Conservation (phyloP, 1,140 invertebrate species). For the Procambarus virginalis region DNA sequence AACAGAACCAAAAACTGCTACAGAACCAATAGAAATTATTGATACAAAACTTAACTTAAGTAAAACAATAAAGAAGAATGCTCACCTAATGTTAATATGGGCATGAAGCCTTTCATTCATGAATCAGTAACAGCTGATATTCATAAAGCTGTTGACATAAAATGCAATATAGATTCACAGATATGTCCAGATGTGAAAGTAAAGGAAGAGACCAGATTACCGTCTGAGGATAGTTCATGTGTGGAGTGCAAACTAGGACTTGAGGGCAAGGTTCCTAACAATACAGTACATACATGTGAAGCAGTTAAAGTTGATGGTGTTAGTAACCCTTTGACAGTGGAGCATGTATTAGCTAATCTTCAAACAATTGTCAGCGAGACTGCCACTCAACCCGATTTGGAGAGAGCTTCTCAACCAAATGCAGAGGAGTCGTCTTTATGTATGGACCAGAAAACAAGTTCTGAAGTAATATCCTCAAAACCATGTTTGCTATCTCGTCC, state of each 20-base stretch:
- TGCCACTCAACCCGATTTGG: constrained; percentile 41
- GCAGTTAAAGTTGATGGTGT: constrained; percentile 41
- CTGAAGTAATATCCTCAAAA: constrained; percentile 10
- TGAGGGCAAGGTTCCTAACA: not conserved
- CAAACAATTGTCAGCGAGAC: constrained; percentile 60
- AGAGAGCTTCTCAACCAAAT: constrained; percentile 46
- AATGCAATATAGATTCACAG: constrained; percentile 25
- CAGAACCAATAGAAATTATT: constrained; percentile 50
- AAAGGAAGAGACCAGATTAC: not conserved
- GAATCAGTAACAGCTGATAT: not conserved
- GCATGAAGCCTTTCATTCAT: constrained; percentile 2
- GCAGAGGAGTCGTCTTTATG: constrained; percentile 43
- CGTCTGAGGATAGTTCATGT: not conserved
- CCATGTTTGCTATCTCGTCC: constrained; percentile 15
- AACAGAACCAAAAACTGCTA: constrained; percentile 55
- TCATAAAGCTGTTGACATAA: constrained; percentile 8
- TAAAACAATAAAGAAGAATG: constrained; percentile 44
- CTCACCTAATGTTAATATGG: not conserved
- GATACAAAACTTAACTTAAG: constrained; percentile 42
- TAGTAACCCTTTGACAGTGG: constrained; percentile 35
- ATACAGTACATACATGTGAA: constrained; percentile 17
- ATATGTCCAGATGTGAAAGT: constrained; percentile 11
- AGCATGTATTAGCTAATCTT: constrained; percentile 49
- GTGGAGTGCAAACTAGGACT: constrained; percentile 3
- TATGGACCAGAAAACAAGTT: constrained; percentile 14